These are phyloP conservation scores for Nemopilema nomurai DNA, from an alignment of 30 jellyfish, hydroid and myxozoan species.

Conservation along the genomic window DNA sequence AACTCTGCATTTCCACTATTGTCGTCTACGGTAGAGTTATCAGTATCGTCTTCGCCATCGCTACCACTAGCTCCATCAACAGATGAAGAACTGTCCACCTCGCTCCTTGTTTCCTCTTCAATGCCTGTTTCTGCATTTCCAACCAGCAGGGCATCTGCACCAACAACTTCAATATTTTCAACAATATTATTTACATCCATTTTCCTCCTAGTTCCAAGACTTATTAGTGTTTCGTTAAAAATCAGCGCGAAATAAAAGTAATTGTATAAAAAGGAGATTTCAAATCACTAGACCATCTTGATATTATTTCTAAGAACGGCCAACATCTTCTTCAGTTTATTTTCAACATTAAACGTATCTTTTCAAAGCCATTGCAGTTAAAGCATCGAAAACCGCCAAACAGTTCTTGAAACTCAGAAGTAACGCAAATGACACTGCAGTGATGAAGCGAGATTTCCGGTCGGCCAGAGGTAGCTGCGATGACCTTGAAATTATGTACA, in stretches of 20 bases:
- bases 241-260: too few relatives aligned
- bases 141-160: not conserved
- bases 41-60: constrained; percentile 22
- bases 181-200: constrained; percentile 9
- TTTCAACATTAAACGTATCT: not conserved
- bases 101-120: not conserved
- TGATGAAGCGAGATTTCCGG: too few relatives aligned
- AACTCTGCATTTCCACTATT: not conserved
- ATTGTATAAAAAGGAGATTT: too few relatives aligned
- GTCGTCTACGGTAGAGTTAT: not conserved
- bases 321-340: too few relatives aligned
- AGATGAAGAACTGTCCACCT: not conserved
- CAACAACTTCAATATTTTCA: not conserved
- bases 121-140: not conserved
- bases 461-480: too few relatives aligned
- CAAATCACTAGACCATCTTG: not conserved
- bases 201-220: too few relatives aligned
- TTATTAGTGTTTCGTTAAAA: too few relatives aligned
- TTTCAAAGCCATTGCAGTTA: not conserved
- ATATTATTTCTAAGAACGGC: not conserved
- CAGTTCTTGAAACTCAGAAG: too few relatives aligned
- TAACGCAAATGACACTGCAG: too few relatives aligned
- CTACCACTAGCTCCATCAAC: constrained; percentile 1
- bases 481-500: too few relatives aligned
- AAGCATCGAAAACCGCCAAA: too few relatives aligned